Evolutionary conservation across 2,888 invertebrate species (phyloP), one percentile per base, ranked within the genome.

Genomic region (Cactoblastis cactorum): DNA sequence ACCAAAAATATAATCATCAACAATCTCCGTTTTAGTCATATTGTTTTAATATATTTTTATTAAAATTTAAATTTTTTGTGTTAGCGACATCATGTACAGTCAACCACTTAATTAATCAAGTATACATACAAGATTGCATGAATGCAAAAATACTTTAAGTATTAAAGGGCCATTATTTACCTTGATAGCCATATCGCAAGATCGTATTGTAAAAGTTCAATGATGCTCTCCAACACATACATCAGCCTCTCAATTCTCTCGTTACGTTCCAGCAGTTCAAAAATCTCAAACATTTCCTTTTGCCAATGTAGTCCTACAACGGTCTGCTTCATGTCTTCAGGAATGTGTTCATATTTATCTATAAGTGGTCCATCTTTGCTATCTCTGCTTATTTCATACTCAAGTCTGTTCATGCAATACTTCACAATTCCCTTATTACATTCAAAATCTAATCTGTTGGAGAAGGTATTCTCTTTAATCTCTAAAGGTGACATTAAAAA

Each of bases 151-250:
- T n/a, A n/a, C n/a, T n/a, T n/a, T n/a, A n/a, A n/a, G n/a, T n/a
- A n/a, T n/a, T n/a, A n/a, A n/a, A n/a, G n/a, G n/a, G n/a, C n/a
- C n/a, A 39, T 39, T 17, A 45, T 15, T 56, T 81, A 90, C 81
- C 91, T 90, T 52, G 85, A 71, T 61, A 90, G 80, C 91, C 92
- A 92, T 65, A 91, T 86, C 1, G 86, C 83, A 49, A 92, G 79
- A 74, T 92, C 92, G 69, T 78, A 81, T 66, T 92, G 91, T 49
- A 92, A 63, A 32, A 92, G 68, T 67, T 91, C 88, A 51, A 91
- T 75, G 1, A 91, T 54, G 58, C 88, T 80, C 53, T 90, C 82
- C 15, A 92, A 62, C 3, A 89, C 86, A 33, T 83, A 73, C 72
- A 90, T 89, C 0, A 92, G 55, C 22, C 92, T 80, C 8, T 90